Evolutionary conservation across 2,113 vertebrate genomes (phyloP).

Genomic region (Taxidea taxus): DNA sequence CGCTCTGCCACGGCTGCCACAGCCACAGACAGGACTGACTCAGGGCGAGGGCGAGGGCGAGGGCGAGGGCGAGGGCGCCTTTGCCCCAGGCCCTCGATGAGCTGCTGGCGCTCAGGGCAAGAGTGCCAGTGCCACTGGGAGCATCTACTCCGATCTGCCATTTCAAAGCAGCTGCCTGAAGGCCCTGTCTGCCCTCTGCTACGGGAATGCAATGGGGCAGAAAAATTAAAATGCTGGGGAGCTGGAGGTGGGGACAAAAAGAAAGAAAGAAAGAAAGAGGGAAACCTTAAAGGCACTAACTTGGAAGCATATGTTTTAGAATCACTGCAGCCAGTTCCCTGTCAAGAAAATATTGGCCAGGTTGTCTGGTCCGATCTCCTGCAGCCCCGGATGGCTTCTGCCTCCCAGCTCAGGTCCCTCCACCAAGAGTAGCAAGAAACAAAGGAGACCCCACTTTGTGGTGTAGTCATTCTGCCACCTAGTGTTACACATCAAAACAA

Average conservation of each 20-base stretch:
- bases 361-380: conserved; percentile 65
- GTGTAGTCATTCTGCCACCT: conserved; percentile 85
- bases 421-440: background rate
- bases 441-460: conserved; percentile 17
- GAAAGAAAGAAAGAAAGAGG: conserved; percentile 36
- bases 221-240: conserved; percentile 47
- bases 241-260: background rate
- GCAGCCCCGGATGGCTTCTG: conserved; percentile 64
- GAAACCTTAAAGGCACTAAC: conserved; percentile 65
- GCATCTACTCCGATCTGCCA: background rate
- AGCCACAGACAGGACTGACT: background rate
- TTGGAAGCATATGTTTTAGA: conserved; percentile 71
- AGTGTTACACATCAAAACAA: conserved; percentile 68
- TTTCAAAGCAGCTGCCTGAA: conserved; percentile 46
- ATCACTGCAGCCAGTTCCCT: conserved; percentile 66
- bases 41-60: background rate
- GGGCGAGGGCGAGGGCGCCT: background rate
- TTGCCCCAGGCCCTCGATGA: background rate
- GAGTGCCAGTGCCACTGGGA: background rate
- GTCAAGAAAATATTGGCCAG: conserved; percentile 73
- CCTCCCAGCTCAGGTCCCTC: background rate
- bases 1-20: background rate
- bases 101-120: background rate
- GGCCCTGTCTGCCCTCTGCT: conserved; percentile 42
- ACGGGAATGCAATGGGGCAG: conserved; percentile 49